Conservation (phyloP, 2,797 vertebrate genomes). For the Botia kubotai region DNA sequence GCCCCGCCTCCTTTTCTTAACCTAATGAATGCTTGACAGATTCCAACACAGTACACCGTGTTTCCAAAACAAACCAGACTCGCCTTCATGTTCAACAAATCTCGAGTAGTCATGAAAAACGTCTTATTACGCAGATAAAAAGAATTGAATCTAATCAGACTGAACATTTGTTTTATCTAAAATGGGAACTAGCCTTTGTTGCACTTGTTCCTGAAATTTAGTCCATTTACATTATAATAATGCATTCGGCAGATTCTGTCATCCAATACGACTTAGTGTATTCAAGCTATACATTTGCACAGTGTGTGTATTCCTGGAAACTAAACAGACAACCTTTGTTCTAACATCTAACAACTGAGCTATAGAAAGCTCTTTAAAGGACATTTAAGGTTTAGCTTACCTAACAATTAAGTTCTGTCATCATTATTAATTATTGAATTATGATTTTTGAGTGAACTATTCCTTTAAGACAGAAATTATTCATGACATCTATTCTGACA, state of each 20-base stretch:
- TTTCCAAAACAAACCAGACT: constrained; percentile 27
- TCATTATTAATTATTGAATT: background rate
- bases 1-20: constrained; percentile 63
- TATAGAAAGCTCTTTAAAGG: background rate
- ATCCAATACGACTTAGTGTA: too few species aligned
- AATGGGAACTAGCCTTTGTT: too few species aligned
- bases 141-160: too few species aligned
- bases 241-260: too few species aligned
- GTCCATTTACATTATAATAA: too few species aligned
- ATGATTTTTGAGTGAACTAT: background rate
- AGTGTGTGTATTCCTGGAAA: too few species aligned
- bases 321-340: too few species aligned
- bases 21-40: constrained; percentile 59
- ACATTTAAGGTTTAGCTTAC: background rate
- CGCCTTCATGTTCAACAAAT: background rate
- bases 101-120: background rate
- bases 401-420: background rate
- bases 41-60: constrained; percentile 52
- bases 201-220: too few species aligned
- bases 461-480: background rate
- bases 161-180: too few species aligned
- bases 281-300: too few species aligned
- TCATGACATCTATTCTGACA: background rate
- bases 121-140: background rate
- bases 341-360: too few species aligned